phyloP scores from a whole-genome alignment of 2,797 vertebrate genomes.

The Dryobates pubescens region DNA sequence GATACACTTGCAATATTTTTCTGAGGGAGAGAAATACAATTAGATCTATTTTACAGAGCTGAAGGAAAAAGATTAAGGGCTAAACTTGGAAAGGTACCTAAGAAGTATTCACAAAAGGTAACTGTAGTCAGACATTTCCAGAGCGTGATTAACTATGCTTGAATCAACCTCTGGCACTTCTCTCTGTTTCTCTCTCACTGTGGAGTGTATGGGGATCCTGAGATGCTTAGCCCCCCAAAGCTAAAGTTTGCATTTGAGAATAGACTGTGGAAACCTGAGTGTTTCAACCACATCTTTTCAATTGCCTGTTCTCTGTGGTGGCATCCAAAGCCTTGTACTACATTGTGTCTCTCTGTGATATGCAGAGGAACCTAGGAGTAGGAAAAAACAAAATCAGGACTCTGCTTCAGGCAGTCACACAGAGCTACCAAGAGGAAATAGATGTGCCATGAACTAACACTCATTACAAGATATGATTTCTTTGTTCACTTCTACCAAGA shows the following conservation, averaged over 20 bases:
- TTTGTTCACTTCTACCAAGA: neutral
- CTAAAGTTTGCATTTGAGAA: conserved; percentile 17
- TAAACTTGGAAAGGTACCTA: neutral
- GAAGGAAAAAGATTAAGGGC: conserved; percentile 9
- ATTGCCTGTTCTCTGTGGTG: neutral
- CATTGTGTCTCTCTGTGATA: neutral
- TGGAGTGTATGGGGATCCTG: neutral
- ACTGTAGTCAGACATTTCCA: conserved; percentile 1
- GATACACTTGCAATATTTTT: neutral
- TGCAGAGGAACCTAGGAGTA: neutral
- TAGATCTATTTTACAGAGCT: conserved; percentile 7
- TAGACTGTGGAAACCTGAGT: neutral
- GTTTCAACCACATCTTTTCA: neutral
- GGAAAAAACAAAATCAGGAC: neutral
- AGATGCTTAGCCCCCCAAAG: neutral
- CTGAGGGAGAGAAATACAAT: conserved; percentile 6
- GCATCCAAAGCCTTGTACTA: neutral
- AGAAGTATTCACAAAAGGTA: conserved; percentile 32
- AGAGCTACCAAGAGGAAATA: neutral
- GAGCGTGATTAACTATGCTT: neutral
- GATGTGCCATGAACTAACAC: neutral
- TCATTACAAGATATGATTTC: neutral
- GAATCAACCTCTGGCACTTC: neutral
- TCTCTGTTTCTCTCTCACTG: neutral
- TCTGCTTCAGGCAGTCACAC: neutral